These are phyloP conservation scores for Babylonia areolata DNA, from an alignment of 1,140 invertebrate genomes.

Conservation along the genomic window DNA sequence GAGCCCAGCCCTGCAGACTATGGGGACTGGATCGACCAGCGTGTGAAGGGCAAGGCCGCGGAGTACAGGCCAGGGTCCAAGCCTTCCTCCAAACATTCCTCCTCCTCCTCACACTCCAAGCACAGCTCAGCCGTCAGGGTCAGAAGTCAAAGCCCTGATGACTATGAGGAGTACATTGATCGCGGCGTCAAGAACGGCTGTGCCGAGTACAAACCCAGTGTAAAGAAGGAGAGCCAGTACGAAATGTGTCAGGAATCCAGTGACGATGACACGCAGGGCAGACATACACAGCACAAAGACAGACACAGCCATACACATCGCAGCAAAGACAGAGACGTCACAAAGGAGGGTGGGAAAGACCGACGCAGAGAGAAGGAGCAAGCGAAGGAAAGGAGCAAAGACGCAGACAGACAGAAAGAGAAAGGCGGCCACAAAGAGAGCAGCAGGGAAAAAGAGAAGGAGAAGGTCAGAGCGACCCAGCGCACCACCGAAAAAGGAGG, in stretches of 20 bases:
- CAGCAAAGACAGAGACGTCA: not conserved
- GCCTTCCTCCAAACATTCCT: not conserved
- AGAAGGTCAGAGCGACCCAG: not conserved
- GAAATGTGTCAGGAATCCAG: not conserved
- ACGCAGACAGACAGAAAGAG: not conserved
- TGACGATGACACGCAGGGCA: not conserved
- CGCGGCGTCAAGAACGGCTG: not conserved
- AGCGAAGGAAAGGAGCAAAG: not conserved
- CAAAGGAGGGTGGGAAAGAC: not conserved
- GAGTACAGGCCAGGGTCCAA: not conserved
- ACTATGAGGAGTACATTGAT: not conserved
- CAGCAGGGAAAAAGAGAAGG: not conserved
- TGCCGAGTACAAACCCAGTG: slow-evolving; percentile 3
- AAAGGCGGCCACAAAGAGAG: not conserved
- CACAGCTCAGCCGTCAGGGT: not conserved
- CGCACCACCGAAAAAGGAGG: not conserved
- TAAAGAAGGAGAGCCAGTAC: not conserved
- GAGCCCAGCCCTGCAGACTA: not conserved
- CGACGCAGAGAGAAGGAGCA: not conserved
- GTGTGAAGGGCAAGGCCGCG: not conserved
- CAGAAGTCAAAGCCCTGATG: not conserved
- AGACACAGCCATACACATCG: not conserved
- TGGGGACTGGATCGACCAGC: not conserved
- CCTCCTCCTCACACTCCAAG: not conserved
- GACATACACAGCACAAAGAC: not conserved